phyloP scores from a whole-genome alignment of 2,888 invertebrate species.

The Nymphalis polychloros region DNA sequence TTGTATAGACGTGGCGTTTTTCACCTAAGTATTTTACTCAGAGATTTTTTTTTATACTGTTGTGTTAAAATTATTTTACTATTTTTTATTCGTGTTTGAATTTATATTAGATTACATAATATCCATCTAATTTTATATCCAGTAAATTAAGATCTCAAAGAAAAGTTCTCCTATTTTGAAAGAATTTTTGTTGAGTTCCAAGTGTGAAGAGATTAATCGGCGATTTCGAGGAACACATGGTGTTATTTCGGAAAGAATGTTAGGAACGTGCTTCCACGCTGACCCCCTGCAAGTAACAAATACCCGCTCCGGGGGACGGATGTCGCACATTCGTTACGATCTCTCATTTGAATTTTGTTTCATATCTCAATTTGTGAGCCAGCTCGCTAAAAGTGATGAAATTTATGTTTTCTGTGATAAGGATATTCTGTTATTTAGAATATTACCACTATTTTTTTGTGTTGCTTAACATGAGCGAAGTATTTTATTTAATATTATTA shows the following conservation, averaged over 20 bases:
- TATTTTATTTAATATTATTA: background rate
- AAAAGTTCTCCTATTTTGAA: constrained; percentile 46
- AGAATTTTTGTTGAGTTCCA: constrained; percentile 55
- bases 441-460: background rate
- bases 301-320: constrained; percentile 59
- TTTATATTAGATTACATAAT: background rate
- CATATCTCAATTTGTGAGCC: constrained; percentile 60
- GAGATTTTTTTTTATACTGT: background rate
- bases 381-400: constrained; percentile 13
- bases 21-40: no score
- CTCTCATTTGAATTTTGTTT: constrained; percentile 72
- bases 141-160: constrained; percentile 27
- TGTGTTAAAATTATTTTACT: background rate
- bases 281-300: constrained; percentile 74
- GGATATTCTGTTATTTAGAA: background rate
- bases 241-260: constrained; percentile 77
- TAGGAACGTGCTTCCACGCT: constrained; percentile 72
- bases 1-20: no score
- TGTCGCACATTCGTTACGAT: constrained; percentile 70
- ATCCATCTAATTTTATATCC: constrained; percentile 11
- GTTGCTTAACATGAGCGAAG: background rate
- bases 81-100: background rate
- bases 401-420: constrained; percentile 5
- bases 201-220: constrained; percentile 77
- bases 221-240: constrained; percentile 59